These are phyloP conservation scores for Bombus confusus DNA, from an alignment of 1,140 invertebrate genomes.

Conservation along the genomic window DNA sequence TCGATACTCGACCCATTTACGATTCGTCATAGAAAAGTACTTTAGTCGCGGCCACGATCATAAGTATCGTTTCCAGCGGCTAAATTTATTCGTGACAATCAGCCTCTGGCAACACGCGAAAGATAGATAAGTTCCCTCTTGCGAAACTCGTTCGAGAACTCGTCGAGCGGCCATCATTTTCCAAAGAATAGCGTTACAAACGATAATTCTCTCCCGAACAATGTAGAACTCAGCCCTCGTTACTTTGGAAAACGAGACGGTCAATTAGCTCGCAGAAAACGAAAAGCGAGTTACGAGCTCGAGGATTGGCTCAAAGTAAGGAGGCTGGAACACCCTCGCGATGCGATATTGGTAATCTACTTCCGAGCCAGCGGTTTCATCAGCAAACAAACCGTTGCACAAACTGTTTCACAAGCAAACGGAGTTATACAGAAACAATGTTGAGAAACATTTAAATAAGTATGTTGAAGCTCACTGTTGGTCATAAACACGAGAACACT, in stretches of 20 bases:
- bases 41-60: neutral
- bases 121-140: too few species aligned
- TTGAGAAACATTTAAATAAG: too few species aligned
- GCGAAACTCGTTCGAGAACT: neutral
- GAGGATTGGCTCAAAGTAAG: too few species aligned
- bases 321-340: too few species aligned
- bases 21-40: constrained; percentile 23
- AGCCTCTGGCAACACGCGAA: neutral
- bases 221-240: neutral
- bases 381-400: too few species aligned
- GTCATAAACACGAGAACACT: too few species aligned
- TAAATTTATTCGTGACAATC: neutral
- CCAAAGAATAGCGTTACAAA: neutral
- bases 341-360: too few species aligned
- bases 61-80: neutral
- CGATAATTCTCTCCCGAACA: neutral
- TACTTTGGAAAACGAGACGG: neutral
- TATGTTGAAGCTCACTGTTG: too few species aligned
- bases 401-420: too few species aligned
- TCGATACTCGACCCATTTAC: constrained; percentile 38
- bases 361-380: too few species aligned
- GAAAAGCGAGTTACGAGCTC: neutral
- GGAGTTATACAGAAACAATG: too few species aligned
- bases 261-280: constrained; percentile 9
- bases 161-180: neutral